Base-by-base conservation (phyloP, 92 coral and sea anemone genomes). In the Meandrina meandrites region DNA sequence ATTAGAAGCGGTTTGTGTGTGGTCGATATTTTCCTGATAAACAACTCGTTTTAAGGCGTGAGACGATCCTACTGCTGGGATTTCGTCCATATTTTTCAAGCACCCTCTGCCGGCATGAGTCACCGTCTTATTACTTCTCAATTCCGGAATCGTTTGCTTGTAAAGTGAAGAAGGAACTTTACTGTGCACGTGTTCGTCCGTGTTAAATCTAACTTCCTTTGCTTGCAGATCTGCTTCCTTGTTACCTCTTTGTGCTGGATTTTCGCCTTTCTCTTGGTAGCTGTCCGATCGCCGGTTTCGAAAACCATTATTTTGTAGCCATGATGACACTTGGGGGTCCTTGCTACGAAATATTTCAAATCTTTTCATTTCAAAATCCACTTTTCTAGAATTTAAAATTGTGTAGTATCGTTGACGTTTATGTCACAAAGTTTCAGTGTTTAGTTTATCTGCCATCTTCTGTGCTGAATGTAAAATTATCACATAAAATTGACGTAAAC, bases 341-440 rank as follows among this genome's bases (percentile, higher is more conserved):
- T 64, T 67, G 66, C 66, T 42, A 51, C 67, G 81, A 85, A 85
- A 85, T 19, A 76, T 45, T 28, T 77, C 81, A 31, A 62, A 76
- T 51, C 72, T 34, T 69, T 77, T 79, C 88, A 85, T 85, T 9
- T 10, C 10, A 5, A 8, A 10, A 17, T 4, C 8, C 36, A 28
- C 40, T 53, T 16, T 21, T 50, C 28, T 3, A 36, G 24, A 10
- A 42, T 0, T 18, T 3, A n/a, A 14, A 10, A 4, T 7, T 11
- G 51, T 5, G 10, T 8, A 51, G 22, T 47, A 11, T 11, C 32
- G 62, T 78, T 17, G 62, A 19, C 17, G n/a, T n/a, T 30, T 50
- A 47, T 30, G 19, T 30, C 60, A n/a, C 35, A 48, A 51, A 0
- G 28, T 78, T 51, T 77, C 36, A 77, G 0, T 27, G 24, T 30